Base-by-base conservation (phyloP, 1,140 invertebrate genomes). In the Chlorops oryzae region DNA sequence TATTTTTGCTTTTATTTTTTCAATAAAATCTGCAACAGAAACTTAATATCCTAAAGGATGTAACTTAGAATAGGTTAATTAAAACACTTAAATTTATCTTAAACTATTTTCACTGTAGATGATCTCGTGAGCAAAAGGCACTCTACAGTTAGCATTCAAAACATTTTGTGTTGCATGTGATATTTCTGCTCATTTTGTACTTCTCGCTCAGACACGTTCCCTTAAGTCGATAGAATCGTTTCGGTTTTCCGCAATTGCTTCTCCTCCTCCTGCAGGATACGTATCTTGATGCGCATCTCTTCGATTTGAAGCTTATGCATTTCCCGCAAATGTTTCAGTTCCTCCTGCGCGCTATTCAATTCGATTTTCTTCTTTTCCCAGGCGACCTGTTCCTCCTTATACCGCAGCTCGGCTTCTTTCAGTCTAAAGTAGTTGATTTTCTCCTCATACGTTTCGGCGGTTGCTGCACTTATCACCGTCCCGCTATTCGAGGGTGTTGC, bases 211-310 rank as follows among this genome's bases (percentile, higher is more conserved):
- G n/a, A n/a, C n/a, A n/a, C n/a, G n/a, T n/a, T n/a, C n/a, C n/a
- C n/a, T n/a, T n/a, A n/a, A n/a, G n/a, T n/a, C n/a, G n/a, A n/a
- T n/a, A n/a, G n/a, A n/a, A n/a, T n/a, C n/a, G n/a, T n/a, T n/a
- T n/a, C n/a, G n/a, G n/a, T 41, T 32, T 66, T 66, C 25, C 56
- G 55, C 52, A 70, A 50, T 45, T 62, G 58, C 39, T 70, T 65
- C 55, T 70, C 67, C 55, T 70, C 67, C 52, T 70, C 69, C 23
- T 65, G 62, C 54, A 71, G 54, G 15, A 71, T 69, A 43, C 62
- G 64, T 53, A 72, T 69, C 55, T 67, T 71, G 57, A 71, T 67
- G 43, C 58, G 65, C 18, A 71, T 53, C 55, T 71, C 68, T 47
- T 72, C 63, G 6, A 72, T 61, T 1, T 65, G 58, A 48, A 72